These are phyloP conservation scores for Ageneiosus marmoratus DNA, from an alignment of 2,113 vertebrate genomes.

Conservation along the genomic window DNA sequence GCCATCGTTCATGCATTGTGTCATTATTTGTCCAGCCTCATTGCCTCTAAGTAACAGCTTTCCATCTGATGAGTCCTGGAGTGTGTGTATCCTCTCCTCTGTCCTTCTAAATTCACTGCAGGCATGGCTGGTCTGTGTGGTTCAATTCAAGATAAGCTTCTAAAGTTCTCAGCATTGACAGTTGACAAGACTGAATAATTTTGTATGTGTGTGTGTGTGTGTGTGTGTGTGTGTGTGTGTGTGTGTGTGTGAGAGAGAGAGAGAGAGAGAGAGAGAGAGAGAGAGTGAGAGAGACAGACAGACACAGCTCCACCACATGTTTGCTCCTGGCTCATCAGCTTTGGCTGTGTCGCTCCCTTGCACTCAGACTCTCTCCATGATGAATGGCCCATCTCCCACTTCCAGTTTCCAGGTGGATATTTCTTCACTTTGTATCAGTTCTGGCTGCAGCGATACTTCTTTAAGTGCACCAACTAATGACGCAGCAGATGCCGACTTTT, in stretches of 20 bases:
- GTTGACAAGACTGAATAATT: neutral
- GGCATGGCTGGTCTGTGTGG: neutral
- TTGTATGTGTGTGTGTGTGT: constrained; percentile 19
- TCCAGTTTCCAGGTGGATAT: constrained; percentile 63
- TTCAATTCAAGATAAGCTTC: constrained; percentile 29
- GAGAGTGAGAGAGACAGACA: neutral
- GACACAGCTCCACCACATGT: constrained; percentile 34
- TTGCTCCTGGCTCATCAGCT: constrained; percentile 40
- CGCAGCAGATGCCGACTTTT: constrained; percentile 56
- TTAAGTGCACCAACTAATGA: constrained; percentile 60
- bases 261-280: neutral
- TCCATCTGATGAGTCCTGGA: constrained; percentile 22
- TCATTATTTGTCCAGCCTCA: neutral
- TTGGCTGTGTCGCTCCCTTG: constrained; percentile 40
- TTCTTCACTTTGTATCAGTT: constrained; percentile 62
- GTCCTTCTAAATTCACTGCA: constrained; percentile 9
- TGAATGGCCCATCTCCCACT: constrained; percentile 54
- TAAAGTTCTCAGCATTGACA: constrained; percentile 26
- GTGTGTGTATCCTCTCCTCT: constrained; percentile 2
- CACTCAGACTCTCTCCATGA: constrained; percentile 52
- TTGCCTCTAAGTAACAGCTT: neutral
- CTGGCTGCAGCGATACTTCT: constrained; percentile 54
- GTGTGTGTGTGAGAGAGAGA: neutral
- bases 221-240: neutral
- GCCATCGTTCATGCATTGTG: neutral